Base-by-base conservation (phyloP, 1,140 invertebrate genomes). In the Pogonus chalceus region DNA sequence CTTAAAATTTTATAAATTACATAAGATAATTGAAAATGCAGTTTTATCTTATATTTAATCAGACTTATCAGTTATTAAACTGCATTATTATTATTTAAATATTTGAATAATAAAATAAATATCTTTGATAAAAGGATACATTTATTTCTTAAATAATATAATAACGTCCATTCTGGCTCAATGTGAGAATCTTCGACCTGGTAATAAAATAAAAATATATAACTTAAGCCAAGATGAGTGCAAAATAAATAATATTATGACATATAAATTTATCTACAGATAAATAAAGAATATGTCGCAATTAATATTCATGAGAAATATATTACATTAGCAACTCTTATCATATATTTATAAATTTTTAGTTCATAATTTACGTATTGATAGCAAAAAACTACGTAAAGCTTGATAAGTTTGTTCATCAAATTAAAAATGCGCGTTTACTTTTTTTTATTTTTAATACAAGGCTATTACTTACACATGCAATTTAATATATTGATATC, bases 151-250 rank as follows among this genome's bases (percentile, higher is more conserved):
- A 94, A 71, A 70, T 92, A 95, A 66, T 82, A 83, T 0, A 94
- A 69, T 7, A 95, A 69, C 0, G 90, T 93, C 79, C 84, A 89
- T 77, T 89, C 87, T 59, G 91, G 92, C 66, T 94, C 82, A 0
- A 88, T 78, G 58, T 80, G 72, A 7, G 69, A 51, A 63, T 92
- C 89, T 22, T 75, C 73, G 18, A 92, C 78, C 88, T 92, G 61
- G 49, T 72, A 74, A 50, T 51, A 49, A 55, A 49, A 52, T 48
- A 26, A 52, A 51, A 50, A 46, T 16, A 37, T 53, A 53, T 22
- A 31, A 31, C 26, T 7, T 7, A 31, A 7, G 14, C 26, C 4
- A 31, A 31, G 26, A 31, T 31, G 14, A 7, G 26, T 31, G 26
- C 26, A 14, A 4, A 31, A 31, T 14, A 31, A 14, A 31, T 31